phyloP scores from a whole-genome alignment of 2,888 invertebrate genomes.

The Sphaerophoria taeniata region DNA sequence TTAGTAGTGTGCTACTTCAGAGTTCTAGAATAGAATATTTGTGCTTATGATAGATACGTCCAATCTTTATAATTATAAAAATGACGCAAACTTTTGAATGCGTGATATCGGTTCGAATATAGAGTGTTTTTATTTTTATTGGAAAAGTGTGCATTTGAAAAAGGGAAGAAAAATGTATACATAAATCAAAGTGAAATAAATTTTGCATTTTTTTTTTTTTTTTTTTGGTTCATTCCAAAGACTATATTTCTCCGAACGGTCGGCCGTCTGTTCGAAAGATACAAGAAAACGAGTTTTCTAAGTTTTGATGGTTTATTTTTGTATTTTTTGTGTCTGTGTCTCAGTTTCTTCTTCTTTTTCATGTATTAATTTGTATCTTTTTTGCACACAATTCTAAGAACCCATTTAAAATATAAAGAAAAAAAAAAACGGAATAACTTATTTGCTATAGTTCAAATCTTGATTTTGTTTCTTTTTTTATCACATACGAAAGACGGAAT shows the following conservation, averaged over 20 bases:
- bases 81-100: conserved; percentile 60
- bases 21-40: conserved; percentile 46
- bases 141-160: background rate
- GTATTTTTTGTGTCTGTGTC: conserved; percentile 33
- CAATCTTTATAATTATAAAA: conserved; percentile 45
- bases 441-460: conserved; percentile 60
- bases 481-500: conserved; percentile 55
- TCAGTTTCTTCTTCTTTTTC: conserved; percentile 32
- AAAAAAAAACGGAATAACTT: conserved; percentile 33
- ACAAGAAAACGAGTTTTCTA: conserved; percentile 60
- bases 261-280: background rate
- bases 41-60: conserved; percentile 54
- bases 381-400: conserved; percentile 49
- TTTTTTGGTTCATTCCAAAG: conserved; percentile 25
- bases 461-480: conserved; percentile 24
- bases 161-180: background rate
- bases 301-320: conserved; percentile 52
- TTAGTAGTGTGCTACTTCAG: conserved; percentile 44
- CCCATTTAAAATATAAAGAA: conserved; percentile 27
- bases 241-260: conserved; percentile 17
- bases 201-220: conserved; percentile 9
- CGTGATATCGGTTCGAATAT: conserved; percentile 48
- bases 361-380: conserved; percentile 60
- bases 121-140: conserved; percentile 25
- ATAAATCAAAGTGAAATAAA: conserved; percentile 10